Percentiles rank a stretch among this genome's conserved stretches.
phyloP scores from a whole-genome alignment of 2,113 vertebrate species.

The Thunnus maccoyii region DNA sequence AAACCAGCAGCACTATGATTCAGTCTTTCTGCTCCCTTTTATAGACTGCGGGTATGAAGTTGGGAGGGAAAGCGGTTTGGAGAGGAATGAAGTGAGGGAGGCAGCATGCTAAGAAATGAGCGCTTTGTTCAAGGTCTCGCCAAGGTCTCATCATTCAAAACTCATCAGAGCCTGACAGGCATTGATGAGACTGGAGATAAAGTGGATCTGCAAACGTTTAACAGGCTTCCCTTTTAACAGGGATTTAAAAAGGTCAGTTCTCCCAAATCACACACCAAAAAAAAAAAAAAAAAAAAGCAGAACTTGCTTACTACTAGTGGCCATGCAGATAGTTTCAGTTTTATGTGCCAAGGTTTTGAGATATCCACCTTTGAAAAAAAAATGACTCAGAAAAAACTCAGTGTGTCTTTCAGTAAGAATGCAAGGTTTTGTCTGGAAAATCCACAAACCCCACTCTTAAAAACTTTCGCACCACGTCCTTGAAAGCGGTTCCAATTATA shows the following conservation, averaged over 20 bases:
- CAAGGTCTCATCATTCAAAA: slow-evolving; percentile 60
- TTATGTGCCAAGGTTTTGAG: not conserved
- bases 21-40: slow-evolving; percentile 64
- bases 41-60: slow-evolving; percentile 63
- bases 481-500: not conserved
- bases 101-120: slow-evolving; percentile 13
- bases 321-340: not conserved
- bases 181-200: slow-evolving; percentile 15
- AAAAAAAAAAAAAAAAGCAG: too few species aligned
- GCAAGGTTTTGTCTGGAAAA: not conserved
- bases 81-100: slow-evolving; percentile 51
- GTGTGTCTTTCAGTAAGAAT: not conserved
- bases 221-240: not conserved
- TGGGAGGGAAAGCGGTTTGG: slow-evolving; percentile 32
- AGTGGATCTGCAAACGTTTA: slow-evolving; percentile 13
- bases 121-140: slow-evolving; percentile 58
- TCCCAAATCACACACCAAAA: not conserved
- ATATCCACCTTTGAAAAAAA: not conserved
- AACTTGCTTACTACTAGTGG: too few species aligned
- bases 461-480: not conserved
- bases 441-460: not conserved
- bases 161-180: slow-evolving; percentile 33
- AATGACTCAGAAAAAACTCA: not conserved
- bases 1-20: slow-evolving; percentile 65
- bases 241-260: not conserved